A percentile compares a stretch with the other conserved stretches of the same genome.
These are phyloP conservation scores for Lipophrys pholis DNA, from an alignment of 2,113 vertebrate genomes.

Conservation along the genomic window DNA sequence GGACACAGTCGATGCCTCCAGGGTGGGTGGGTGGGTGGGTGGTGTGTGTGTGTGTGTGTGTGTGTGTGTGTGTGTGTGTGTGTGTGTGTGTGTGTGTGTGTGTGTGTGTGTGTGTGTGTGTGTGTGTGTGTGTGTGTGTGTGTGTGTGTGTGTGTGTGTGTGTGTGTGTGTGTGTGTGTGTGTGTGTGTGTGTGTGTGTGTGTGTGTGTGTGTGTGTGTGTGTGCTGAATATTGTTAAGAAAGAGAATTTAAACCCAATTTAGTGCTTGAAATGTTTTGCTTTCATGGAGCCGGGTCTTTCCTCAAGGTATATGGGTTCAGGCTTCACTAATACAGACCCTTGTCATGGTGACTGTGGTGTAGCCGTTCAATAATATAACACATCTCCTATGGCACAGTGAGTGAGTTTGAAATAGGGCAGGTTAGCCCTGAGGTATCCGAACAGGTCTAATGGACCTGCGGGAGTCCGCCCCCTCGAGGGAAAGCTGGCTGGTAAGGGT, in stretches of 20 bases:
- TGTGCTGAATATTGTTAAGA: slow-evolving; percentile 68
- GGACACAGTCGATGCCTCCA: slow-evolving; percentile 46
- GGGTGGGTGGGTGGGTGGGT: too few species aligned
- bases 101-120: slow-evolving; percentile 27
- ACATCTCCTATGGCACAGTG: slow-evolving; percentile 63
- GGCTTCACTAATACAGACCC: slow-evolving; percentile 26
- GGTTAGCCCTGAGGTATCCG: slow-evolving; percentile 66
- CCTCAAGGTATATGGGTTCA: slow-evolving; percentile 49
- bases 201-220: slow-evolving; percentile 13
- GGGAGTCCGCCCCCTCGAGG: slow-evolving; percentile 54
- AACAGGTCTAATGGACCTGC: slow-evolving; percentile 76
- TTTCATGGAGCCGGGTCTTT: slow-evolving; percentile 51
- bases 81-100: background rate
- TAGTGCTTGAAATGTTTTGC: slow-evolving; percentile 70
- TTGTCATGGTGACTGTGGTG: slow-evolving; percentile 53
- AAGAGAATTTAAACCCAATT: slow-evolving; percentile 66
- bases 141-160: slow-evolving; percentile 27
- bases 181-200: background rate
- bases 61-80: slow-evolving; percentile 27
- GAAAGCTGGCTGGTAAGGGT: slow-evolving; percentile 58
- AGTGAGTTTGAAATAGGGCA: slow-evolving; percentile 81
- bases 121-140: background rate
- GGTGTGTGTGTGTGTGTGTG: background rate
- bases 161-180: background rate
- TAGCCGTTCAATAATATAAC: slow-evolving; percentile 29